Base-by-base conservation (phyloP, 2,888 invertebrate species). In the Cosmopolites sordidus region DNA sequence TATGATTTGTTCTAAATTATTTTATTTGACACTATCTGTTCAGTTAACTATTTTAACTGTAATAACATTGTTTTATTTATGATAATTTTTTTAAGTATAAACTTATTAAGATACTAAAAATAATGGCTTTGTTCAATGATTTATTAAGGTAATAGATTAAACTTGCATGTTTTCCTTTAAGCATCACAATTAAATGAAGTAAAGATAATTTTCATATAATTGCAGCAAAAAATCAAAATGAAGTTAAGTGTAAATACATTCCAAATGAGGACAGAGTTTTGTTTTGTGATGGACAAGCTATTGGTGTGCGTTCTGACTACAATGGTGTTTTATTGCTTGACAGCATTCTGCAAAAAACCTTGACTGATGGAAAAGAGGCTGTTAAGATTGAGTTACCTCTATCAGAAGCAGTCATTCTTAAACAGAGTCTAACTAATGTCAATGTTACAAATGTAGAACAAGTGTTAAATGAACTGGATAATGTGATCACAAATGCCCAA, bases 301-400 rank as follows among this genome's bases (percentile, higher is more conserved):
- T 94, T 63, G 91, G 92, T 60, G 84, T 92, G 57, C 83, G 95
- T 55, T 87, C 89, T 50, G 93, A 94, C 74, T 90, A 93, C 73
- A 93, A 92, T 77, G 93, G 94, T 58, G 91, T 93, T 48, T 78
- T 95, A 47, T 77, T 95, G 52, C 77, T 95, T 64, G 92, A 93
- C 70, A 92, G 93, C 46, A 88, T 92, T 65, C 78, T 95, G 54
- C 94, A 95, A 75, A 85, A 87, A 57, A 87, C 91, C 45, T 80
- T 92, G 57, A 76, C 80, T 45, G 83, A 86, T 64, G 79, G 85
- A 46, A 89, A 91, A 66, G 89, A 90, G 69, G 76, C 82, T 64
- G 84, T 94, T 62, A 87, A 84, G 71, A 76, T 94, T 62, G 94
- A 95, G 75, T 79, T 95, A 61, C 83, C 92, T 49, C 78, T 92